phyloP scores from a whole-genome alignment of 1,140 invertebrate species.

The Mya arenaria region DNA sequence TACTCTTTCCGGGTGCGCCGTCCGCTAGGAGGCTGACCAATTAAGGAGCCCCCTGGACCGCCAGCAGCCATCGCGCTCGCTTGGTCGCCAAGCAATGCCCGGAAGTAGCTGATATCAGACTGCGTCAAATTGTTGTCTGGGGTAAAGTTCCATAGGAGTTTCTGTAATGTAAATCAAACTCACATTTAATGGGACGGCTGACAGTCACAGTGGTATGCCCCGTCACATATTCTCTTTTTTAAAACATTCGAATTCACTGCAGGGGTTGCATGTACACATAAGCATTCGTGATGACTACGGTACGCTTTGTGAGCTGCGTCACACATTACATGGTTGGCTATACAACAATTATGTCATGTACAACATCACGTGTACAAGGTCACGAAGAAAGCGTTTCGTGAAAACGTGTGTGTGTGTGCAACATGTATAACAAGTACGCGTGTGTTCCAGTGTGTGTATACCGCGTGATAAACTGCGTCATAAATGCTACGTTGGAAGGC shows the following conservation, averaged over 20 bases:
- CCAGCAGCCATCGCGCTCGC: background rate
- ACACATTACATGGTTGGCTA: background rate
- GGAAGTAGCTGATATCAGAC: slow-evolving; percentile 9
- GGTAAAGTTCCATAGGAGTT: slow-evolving; percentile 39
- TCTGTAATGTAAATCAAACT: background rate
- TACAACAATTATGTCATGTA: no score
- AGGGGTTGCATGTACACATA: background rate
- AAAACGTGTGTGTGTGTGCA: no score
- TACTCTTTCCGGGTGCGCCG: slow-evolving; percentile 73
- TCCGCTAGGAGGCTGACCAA: slow-evolving; percentile 11
- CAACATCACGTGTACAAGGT: no score
- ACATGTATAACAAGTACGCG: no score
- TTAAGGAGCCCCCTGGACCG: background rate
- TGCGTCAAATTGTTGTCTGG: slow-evolving; percentile 23
- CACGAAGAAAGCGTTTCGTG: no score
- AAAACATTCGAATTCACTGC: background rate
- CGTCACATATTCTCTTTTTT: background rate
- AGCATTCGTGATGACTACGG: background rate
- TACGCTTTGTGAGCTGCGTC: background rate
- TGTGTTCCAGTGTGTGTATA: no score
- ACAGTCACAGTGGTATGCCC: background rate
- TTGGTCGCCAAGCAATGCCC: slow-evolving; percentile 1
- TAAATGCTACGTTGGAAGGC: no score
- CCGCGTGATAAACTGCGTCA: no score
- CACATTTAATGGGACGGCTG: background rate